These are phyloP conservation scores for Caradrina kadenii DNA, from an alignment of 2,888 invertebrate genomes.

Conservation along the genomic window DNA sequence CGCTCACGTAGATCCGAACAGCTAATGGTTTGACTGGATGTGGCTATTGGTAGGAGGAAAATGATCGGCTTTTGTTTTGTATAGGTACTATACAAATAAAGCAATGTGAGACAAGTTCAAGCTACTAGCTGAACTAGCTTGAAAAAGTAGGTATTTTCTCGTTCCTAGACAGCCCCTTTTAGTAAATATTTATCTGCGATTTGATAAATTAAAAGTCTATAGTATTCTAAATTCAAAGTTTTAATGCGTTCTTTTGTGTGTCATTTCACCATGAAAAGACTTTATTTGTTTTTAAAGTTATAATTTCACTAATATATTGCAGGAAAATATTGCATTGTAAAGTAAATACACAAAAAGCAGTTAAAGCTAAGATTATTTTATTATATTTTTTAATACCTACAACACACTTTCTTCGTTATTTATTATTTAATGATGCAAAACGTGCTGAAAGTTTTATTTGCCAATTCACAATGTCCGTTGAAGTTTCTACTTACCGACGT, in stretches of 20 bases:
- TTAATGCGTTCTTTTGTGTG: neutral
- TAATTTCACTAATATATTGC: conserved; percentile 7
- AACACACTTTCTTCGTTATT: conserved; percentile 2
- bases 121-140: neutral
- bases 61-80: neutral
- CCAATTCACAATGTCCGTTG: conserved; percentile 7
- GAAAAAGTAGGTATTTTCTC: neutral
- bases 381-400: neutral
- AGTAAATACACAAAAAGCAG: conserved; percentile 14
- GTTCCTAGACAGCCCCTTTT: neutral
- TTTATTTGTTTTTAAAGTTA: conserved; percentile 8
- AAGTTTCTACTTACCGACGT: conserved; percentile 7
- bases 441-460: conserved; percentile 10
- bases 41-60: neutral
- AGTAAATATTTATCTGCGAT: neutral
- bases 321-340: conserved; percentile 5
- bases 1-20: conserved; percentile 42
- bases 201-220: neutral
- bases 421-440: conserved; percentile 16
- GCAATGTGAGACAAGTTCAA: neutral
- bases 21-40: conserved; percentile 42
- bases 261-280: too few species aligned
- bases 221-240: too few species aligned
- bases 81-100: too few species aligned
- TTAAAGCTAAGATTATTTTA: neutral